Percentiles rank a stretch among this genome's conserved stretches.
Conservation (phyloP, 1,140 invertebrate species). For the Drosophila micromelanica region DNA sequence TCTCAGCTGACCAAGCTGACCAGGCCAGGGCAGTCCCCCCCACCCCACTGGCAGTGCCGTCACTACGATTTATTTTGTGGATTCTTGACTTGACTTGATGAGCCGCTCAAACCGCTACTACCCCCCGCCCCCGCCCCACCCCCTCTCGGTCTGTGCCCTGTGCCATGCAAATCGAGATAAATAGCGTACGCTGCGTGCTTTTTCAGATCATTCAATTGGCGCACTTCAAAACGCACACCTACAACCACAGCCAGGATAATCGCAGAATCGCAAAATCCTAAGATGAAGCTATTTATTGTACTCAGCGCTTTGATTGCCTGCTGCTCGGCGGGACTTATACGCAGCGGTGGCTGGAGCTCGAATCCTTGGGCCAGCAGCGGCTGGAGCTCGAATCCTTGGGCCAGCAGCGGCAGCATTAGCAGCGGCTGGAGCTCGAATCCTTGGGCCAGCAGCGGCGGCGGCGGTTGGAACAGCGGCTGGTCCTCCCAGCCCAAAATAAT, state of each 20-base stretch:
- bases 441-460: conserved; percentile 39
- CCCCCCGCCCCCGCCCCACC: no score
- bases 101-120: no score
- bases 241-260: conserved; percentile 1
- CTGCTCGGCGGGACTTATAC: conserved; percentile 62
- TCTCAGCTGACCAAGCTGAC: conserved; percentile 29
- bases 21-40: conserved; percentile 49
- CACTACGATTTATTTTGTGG: conserved; percentile 74
- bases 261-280: background rate
- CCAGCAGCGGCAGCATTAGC: conserved; percentile 50
- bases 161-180: conserved; percentile 55
- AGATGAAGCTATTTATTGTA: conserved; percentile 69
- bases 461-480: conserved; percentile 58
- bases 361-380: conserved; percentile 16
- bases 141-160: background rate
- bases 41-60: no score
- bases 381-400: conserved; percentile 51
- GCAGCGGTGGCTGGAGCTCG: conserved; percentile 47
- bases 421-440: conserved; percentile 47
- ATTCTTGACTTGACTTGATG: conserved; percentile 62
- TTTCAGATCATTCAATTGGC: conserved; percentile 67
- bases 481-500: conserved; percentile 52
- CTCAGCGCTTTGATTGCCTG: conserved; percentile 66
- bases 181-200: conserved; percentile 51
- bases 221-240: conserved; percentile 50